Conservation (phyloP, 1,140 invertebrate genomes). For the Macrosteles quadrilineatus region DNA sequence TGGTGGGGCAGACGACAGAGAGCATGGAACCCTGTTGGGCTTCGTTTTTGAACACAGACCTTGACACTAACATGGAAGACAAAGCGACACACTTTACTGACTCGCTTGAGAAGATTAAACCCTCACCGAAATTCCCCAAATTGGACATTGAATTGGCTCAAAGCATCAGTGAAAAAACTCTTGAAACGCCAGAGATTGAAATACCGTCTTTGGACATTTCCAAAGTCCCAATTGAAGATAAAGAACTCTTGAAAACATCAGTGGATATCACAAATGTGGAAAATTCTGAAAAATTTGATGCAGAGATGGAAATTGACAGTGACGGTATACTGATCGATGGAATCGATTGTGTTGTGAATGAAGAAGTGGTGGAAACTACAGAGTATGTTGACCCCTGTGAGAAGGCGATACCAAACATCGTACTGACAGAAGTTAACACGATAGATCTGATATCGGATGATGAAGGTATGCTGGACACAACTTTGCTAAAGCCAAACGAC, state of each 20-base stretch:
- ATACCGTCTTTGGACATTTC: no score
- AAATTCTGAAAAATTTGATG: no score
- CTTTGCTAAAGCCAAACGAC: background rate
- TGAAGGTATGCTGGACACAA: background rate
- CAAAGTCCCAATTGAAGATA: no score
- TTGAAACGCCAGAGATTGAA: background rate
- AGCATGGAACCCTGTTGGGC: conserved; percentile 19
- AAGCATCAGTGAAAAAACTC: background rate
- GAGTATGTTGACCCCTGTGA: background rate
- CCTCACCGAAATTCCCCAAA: background rate
- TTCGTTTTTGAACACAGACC: background rate
- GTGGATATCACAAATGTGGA: no score
- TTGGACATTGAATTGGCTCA: background rate
- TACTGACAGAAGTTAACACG: background rate
- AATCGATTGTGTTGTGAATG: conserved; percentile 2
- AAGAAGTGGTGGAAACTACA: conserved; percentile 13
- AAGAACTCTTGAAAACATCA: no score
- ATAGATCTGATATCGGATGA: background rate
- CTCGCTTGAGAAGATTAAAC: background rate
- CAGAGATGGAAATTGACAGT: no score
- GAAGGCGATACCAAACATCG: background rate
- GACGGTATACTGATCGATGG: no score
- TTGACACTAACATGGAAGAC: background rate
- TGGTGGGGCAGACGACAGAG: conserved; percentile 6
- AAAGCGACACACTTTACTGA: background rate